These are phyloP conservation scores for Pseudachorutes palmiensis DNA, from an alignment of 1,140 invertebrate genomes.

Conservation along the genomic window DNA sequence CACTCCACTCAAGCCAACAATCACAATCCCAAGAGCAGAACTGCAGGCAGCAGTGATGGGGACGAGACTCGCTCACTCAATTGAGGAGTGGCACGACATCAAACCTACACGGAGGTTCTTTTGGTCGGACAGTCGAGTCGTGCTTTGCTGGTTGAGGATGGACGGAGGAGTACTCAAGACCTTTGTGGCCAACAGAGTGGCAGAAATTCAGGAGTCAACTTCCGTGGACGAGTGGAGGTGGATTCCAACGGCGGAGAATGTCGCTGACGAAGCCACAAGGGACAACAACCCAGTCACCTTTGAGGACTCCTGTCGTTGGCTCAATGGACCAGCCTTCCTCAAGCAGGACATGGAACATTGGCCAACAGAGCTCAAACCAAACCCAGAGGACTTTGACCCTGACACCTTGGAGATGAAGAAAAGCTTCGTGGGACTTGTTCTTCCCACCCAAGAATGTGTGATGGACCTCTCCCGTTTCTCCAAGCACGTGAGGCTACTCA, in stretches of 20 bases:
- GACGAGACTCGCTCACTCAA: conserved; percentile 19
- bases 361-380: conserved; percentile 12
- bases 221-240: conserved; percentile 28
- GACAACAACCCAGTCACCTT: conserved; percentile 4
- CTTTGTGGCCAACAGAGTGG: conserved; percentile 33
- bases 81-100: conserved; percentile 15
- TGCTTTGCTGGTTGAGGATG: conserved; percentile 21
- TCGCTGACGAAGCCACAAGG: conserved; percentile 32
- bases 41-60: conserved; percentile 40
- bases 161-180: conserved; percentile 18
- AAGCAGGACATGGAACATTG: neutral
- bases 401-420: neutral
- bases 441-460: neutral
- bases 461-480: neutral
- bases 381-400: neutral
- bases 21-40: conserved; percentile 41
- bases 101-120: conserved; percentile 12
- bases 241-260: conserved; percentile 32
- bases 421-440: neutral
- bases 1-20: conserved; percentile 35
- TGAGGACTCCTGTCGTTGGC: conserved; percentile 15
- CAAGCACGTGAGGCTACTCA: conserved; percentile 1
- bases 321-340: conserved; percentile 26
- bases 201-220: conserved; percentile 35
- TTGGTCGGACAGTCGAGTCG: conserved; percentile 28